A percentile compares a stretch with the other conserved stretches of the same genome.
Evolutionary conservation across 2,113 vertebrate species (phyloP).

Genomic region (Erythrolamprus reginae): DNA sequence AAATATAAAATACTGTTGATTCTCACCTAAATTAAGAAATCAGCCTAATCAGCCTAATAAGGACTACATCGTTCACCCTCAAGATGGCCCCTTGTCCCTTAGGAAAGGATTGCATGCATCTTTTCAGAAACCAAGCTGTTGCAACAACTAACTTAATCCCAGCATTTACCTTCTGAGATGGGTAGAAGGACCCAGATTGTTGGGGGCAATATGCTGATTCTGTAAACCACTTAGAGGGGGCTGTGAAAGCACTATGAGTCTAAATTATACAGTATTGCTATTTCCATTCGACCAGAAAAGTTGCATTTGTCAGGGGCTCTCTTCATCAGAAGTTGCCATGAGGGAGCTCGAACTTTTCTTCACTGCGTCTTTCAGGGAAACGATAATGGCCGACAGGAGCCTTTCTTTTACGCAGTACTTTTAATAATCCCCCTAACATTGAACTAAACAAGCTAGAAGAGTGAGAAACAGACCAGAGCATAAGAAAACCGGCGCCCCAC

Average conservation of each 20-base stretch:
- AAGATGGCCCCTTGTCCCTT: not conserved
- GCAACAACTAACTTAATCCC: not conserved
- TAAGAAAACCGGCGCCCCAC: not conserved
- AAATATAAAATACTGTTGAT: not conserved
- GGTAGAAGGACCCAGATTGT: no score
- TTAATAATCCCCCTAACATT: not conserved
- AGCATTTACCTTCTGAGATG: no score
- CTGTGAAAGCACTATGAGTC: no score
- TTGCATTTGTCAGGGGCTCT: not conserved
- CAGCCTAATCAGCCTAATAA: not conserved
- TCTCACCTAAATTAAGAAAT: not conserved
- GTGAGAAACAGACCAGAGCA: fast-evolving
- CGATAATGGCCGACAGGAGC: not conserved
- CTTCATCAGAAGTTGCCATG: not conserved
- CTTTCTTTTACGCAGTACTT: not conserved
- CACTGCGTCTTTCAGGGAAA: not conserved
- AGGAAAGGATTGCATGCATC: not conserved
- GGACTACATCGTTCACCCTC: not conserved
- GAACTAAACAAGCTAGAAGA: not conserved
- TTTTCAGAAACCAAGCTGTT: not conserved
- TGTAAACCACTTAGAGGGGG: no score
- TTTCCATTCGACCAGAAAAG: not conserved
- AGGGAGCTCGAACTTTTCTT: not conserved
- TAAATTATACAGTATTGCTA: no score
- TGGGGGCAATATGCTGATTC: no score